Evolutionary conservation across 2,797 vertebrate species (phyloP), one percentile per base, ranked within the genome.

Genomic region (Gambelia wislizenii): DNA sequence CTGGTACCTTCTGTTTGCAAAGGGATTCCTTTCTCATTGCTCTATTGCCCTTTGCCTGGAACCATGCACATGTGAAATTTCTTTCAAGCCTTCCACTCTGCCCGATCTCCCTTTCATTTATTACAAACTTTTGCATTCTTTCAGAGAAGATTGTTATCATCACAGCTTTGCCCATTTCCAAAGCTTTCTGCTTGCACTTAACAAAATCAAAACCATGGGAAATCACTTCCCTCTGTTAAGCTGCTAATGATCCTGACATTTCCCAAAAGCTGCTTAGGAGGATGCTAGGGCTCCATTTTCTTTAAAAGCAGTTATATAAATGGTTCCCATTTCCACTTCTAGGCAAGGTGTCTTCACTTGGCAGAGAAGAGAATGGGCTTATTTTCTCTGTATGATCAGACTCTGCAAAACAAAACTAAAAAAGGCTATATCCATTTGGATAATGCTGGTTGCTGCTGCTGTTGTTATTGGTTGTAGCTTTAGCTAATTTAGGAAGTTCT

Each of bases 161-260:
- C 44, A 36, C 4, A n/a, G 1, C 47, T 87, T 87, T 44, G 4
- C 18, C 14, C 30, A 77, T 10, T 74, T 87, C 13, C 54, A 30
- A 75, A 82, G 52, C 69, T 83, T 82, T 82, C 54, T 27, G 33
- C 30, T 82, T 80, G 13, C 49, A 80, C 76, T 70, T 54, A 70
- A 80, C 76, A 14, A 47, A 74, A 74, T 87, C 67, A 87, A 82
- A 87, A 30, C 30, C 52, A 59, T 61, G 79, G 67, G 52, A 61
- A 87, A 82, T 74, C 39, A 74, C 42, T 82, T 74, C 86, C 67
- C 49, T 74, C 47, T 72, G 39, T 47, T n/a, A n/a, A 87, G 86
- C 67, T 59, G 18, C 86, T 74, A 56, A 74, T 81, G 54, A 87
- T 61, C 52, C 54, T 87, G 79, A 87, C 86, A 75, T 83, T 75